Conservation (phyloP, 2,113 vertebrate species). For the Cyrtonyx montezumae region DNA sequence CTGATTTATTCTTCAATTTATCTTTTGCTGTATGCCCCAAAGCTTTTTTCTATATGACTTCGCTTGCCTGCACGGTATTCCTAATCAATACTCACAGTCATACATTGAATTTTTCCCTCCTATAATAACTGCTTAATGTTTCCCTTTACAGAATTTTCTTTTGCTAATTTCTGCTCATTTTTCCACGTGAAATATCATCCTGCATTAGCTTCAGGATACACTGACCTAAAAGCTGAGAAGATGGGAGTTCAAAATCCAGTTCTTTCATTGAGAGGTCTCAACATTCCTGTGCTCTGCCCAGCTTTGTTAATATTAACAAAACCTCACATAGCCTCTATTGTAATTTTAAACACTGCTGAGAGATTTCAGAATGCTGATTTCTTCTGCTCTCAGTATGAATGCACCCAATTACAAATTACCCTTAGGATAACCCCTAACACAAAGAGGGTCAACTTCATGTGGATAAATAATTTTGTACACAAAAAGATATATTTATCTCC, state of each 20-base stretch:
- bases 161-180: neutral
- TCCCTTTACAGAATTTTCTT: neutral
- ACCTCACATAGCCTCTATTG: neutral
- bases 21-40: neutral
- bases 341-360: constrained; percentile 34
- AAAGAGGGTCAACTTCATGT: neutral
- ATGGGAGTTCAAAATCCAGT: neutral
- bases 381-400: neutral
- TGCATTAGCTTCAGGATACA: neutral
- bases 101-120: neutral
- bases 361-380: constrained; percentile 33
- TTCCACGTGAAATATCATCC: neutral
- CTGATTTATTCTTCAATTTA: constrained; percentile 24
- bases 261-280: neutral
- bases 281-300: neutral
- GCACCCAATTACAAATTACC: neutral
- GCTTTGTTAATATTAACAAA: constrained; percentile 37
- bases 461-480: neutral
- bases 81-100: neutral
- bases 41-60: neutral
- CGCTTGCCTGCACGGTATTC: neutral
- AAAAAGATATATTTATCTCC: constrained; percentile 17
- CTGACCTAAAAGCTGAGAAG: neutral
- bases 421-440: neutral
- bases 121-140: neutral